phyloP scores from a whole-genome alignment of 1,140 invertebrate genomes.

The Teleogryllus occipitalis region DNA sequence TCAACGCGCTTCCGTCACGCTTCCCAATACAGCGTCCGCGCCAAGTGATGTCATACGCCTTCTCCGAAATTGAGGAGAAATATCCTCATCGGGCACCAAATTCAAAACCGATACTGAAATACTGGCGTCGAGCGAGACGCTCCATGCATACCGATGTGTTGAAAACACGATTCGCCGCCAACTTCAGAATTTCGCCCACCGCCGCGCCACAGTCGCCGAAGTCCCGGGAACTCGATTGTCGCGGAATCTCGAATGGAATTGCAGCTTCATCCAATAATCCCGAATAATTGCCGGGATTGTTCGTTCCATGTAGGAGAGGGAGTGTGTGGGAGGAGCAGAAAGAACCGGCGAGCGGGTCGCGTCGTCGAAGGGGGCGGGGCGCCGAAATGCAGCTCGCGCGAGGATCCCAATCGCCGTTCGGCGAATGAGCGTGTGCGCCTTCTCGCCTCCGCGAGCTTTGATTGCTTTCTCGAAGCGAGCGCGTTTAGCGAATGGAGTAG shows the following conservation, averaged over 20 bases:
- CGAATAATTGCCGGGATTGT: background rate
- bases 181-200: background rate
- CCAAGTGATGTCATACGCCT: background rate
- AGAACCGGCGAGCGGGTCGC: no score
- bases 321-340: background rate
- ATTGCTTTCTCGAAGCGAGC: no score
- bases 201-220: background rate
- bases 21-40: background rate
- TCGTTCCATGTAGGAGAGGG: background rate
- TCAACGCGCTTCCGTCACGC: background rate
- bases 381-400: no score
- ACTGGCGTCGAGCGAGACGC: background rate
- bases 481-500: no score
- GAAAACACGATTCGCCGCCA: background rate
- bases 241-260: background rate
- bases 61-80: background rate
- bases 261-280: conserved; percentile 3
- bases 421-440: no score
- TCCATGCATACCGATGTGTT: conserved; percentile 3
- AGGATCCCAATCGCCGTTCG: no score
- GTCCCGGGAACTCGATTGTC: background rate
- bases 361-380: no score
- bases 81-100: background rate
- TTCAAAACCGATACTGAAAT: background rate
- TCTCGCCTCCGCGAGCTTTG: no score